phyloP scores from a whole-genome alignment of 2,797 vertebrate species.

The Zalophus californianus region DNA sequence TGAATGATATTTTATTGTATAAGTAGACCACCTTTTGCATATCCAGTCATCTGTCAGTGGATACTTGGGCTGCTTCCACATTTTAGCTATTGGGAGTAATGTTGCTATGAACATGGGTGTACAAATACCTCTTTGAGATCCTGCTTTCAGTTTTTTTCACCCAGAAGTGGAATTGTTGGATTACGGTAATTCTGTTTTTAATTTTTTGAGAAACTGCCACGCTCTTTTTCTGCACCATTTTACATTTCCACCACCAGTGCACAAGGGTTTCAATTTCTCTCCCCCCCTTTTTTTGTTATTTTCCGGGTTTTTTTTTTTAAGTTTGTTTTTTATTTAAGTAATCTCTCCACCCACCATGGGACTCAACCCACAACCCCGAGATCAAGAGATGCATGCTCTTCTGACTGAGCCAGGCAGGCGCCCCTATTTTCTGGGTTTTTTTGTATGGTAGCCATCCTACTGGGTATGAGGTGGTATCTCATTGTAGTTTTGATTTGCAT shows the following conservation, averaged over 20 bases:
- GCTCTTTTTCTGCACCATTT: not conserved
- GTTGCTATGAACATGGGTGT: not conserved
- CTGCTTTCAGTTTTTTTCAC: not conserved
- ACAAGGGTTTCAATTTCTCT: not conserved
- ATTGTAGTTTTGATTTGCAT: not conserved
- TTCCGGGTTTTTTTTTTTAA: not conserved
- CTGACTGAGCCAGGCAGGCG: not conserved
- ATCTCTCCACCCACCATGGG: not conserved
- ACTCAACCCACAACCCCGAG: not conserved
- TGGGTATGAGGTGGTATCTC: not conserved
- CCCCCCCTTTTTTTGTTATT: not conserved
- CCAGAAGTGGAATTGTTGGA: not conserved
- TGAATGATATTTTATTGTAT: not conserved
- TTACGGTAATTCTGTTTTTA: not conserved
- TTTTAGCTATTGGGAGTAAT: not conserved
- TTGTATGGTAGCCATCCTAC: not conserved
- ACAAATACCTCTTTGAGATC: not conserved
- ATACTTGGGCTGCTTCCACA: not conserved
- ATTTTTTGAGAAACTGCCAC: not conserved
- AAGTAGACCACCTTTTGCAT: not conserved
- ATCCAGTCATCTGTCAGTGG: not conserved
- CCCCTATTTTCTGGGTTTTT: not conserved
- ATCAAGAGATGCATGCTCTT: not conserved
- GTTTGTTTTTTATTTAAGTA: not conserved
- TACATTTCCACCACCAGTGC: not conserved